Base-by-base conservation (phyloP, 2,888 invertebrate species). In the Acrocera orbiculus region DNA sequence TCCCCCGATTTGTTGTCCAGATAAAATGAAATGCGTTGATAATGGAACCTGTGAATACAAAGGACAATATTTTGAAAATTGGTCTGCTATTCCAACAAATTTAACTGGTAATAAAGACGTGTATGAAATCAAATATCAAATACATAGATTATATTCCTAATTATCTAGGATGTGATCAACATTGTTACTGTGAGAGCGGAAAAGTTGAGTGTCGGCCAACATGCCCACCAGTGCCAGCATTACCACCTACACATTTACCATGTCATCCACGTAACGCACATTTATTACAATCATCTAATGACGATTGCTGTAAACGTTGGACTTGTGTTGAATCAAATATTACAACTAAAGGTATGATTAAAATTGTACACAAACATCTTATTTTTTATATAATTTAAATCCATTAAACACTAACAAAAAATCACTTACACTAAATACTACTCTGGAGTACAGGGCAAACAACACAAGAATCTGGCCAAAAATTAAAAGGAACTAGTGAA, bases 291-390 rank as follows among this genome's bases (percentile, higher is more conserved):
- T 67, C 71, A 39, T 71, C 73, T 4, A 77, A 76, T 34, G 85
- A 87, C 44, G 80, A 83, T 40, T 89, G 89, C 51, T 89, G 89
- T 56, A 70, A 75, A 47, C 72, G 76, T 38, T 89, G 89, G 89
- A 66, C 65, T 9, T 73, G 66, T 58, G 54, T 64, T 20, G 36
- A 22, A 25, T 8, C 31, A 17, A 23, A 16, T 15, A 30, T 20
- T 5, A 15, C 8, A n/a, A 10, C 13, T 15, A 16, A 15, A 15
- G 30, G 22, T 23, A 15, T 23, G 4, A 27, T 13, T 27, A 15
- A 27, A 16, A n/a, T n/a, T n/a, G n/a, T n/a, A n/a, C n/a, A n/a
- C n/a, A n/a, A 14, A 14, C 3, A 25, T 6, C 16, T 27, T 27
- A 27, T n/a, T 23, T 27, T 16, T 17, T 27, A 16, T 27, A 9